Evolutionary conservation across 2,797 vertebrate species (phyloP).

Genomic region (Sciurus vulgaris): DNA sequence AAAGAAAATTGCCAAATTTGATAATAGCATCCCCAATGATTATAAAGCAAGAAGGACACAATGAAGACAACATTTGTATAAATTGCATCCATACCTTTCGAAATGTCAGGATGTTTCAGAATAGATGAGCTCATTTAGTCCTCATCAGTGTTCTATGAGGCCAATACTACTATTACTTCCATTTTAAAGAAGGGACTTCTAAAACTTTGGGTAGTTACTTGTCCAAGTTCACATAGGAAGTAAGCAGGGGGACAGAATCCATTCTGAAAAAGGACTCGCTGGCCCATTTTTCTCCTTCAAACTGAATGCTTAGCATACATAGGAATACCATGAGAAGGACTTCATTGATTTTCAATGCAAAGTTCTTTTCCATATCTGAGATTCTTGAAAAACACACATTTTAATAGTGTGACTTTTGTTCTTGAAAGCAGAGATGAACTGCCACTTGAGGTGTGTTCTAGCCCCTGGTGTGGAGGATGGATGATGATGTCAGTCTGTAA

Average conservation of each 20-base stretch:
- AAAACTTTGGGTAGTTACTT: not conserved
- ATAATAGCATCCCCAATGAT: not conserved
- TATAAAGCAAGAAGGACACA: not conserved
- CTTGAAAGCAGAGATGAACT: constrained; percentile 49
- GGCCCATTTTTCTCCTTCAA: not conserved
- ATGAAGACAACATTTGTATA: not conserved
- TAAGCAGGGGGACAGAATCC: not conserved
- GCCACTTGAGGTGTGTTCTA: not conserved
- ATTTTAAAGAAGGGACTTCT: not conserved
- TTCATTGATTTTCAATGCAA: not conserved
- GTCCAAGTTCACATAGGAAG: not conserved
- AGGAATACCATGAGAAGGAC: not conserved
- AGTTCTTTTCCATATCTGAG: not conserved
- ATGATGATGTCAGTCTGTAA: constrained; percentile 62
- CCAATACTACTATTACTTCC: not conserved
- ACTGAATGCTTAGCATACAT: not conserved
- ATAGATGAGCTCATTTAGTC: not conserved
- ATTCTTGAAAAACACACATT: not conserved
- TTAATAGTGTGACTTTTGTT: constrained; percentile 38
- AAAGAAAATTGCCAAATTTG: not conserved
- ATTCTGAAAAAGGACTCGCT: not conserved
- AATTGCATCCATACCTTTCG: not conserved
- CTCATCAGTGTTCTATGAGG: not conserved
- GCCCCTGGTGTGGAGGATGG: constrained; percentile 50
- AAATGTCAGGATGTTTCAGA: not conserved